Base-by-base conservation (phyloP, 1,140 invertebrate species). In the Zaprionus camerounensis region DNA sequence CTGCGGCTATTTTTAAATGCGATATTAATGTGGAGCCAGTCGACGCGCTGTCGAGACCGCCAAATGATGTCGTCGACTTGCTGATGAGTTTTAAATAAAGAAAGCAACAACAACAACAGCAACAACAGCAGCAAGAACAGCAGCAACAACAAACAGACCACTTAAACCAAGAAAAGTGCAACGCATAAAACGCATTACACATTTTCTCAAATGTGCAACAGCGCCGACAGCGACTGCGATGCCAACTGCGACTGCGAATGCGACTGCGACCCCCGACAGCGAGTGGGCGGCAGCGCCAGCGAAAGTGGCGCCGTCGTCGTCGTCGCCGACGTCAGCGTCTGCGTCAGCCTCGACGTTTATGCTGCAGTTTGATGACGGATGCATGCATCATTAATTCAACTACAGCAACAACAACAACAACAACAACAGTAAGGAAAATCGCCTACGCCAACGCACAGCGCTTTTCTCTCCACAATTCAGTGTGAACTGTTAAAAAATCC, bases 361-460 rank as follows among this genome's bases (percentile, higher is more conserved):
- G 64, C 73, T 76, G 83, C 77, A 88, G 59, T 80, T 74, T 71
- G 85, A 88, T 90, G 85, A 90, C 85, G 85, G 85, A 90, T 90
- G 85, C 82, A 85, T 85, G 85, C 86, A 91, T 90, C 85, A 90
- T 90, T 90, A 90, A 90, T 90, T 85, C 86, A 90, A 80, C 76
- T 80, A 76, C 76, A 84, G 74, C 74, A 83, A 49, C 73, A 69
- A 59, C 64, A 76, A 62, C 44, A 78, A 71, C 68, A 78, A 51
- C 63, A 76, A 57, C 51, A 76, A 66, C 63, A 56, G 69, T 56
- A 68, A 66, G 41, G 31, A 63, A 53, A 51, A 51, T 51, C 46
- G 46, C 46, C 46, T 51, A 63, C 69, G 69, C 69, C 69, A 71
- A 64, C 73, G 67, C 77, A 56, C 62, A 64, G 41, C 59, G 46